phyloP scores from a whole-genome alignment of 2,888 invertebrate genomes.

The Erebia aethiops region DNA sequence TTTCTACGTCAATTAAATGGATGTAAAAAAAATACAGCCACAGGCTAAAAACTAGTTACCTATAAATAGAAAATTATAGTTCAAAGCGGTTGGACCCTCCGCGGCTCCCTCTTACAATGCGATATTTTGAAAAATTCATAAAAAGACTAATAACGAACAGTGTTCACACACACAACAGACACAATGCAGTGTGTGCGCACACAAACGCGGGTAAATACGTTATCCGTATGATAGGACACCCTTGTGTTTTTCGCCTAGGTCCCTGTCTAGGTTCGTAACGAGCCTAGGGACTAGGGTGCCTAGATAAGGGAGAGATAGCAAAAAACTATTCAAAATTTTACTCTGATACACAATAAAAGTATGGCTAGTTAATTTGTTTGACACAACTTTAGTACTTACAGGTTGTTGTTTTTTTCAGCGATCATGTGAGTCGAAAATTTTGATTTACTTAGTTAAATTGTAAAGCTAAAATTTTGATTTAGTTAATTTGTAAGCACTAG shows the following conservation, averaged over 20 bases:
- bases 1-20: not conserved
- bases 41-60: slow-evolving; percentile 8
- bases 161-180: slow-evolving; percentile 11
- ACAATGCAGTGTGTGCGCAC: slow-evolving; percentile 31
- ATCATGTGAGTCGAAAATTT: too few species aligned
- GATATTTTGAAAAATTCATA: slow-evolving; percentile 31
- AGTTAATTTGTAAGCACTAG: too few species aligned
- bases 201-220: slow-evolving; percentile 43
- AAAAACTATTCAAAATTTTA: slow-evolving; percentile 25
- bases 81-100: slow-evolving; percentile 17
- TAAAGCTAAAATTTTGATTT: too few species aligned
- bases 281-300: slow-evolving; percentile 77
- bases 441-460: too few species aligned
- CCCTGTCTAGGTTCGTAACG: slow-evolving; percentile 71
- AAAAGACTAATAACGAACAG: slow-evolving; percentile 31
- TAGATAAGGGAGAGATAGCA: slow-evolving; percentile 72
- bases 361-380: too few species aligned
- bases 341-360: too few species aligned
- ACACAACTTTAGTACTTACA: too few species aligned
- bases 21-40: not conserved
- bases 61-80: slow-evolving; percentile 19
- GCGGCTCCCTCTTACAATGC: slow-evolving; percentile 15
- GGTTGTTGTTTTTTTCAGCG: too few species aligned
- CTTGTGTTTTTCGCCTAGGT: slow-evolving; percentile 77
- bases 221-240: slow-evolving; percentile 62